Evolutionary conservation across 2,888 invertebrate species (phyloP).

Genomic region (Allacma fusca): DNA sequence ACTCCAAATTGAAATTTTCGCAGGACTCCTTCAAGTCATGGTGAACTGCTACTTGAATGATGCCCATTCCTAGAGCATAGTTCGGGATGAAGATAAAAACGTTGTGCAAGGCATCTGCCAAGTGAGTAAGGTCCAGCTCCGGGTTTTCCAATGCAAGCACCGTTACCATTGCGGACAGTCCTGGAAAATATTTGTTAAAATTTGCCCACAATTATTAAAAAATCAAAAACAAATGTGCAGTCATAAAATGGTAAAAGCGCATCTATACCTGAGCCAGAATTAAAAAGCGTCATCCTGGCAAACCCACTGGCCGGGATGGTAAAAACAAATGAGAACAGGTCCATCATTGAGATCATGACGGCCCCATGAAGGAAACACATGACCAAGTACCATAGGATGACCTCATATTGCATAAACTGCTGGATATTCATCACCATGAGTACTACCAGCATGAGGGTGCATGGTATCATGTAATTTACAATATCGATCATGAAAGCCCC

Average conservation of each 20-base stretch:
- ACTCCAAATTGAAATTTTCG: slow-evolving; percentile 49
- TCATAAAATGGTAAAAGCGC: no score
- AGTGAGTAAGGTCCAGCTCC: slow-evolving; percentile 69
- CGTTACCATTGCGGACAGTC: slow-evolving; percentile 76
- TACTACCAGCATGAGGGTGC: slow-evolving; percentile 69
- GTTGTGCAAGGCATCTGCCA: slow-evolving; percentile 72
- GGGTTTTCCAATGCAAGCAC: slow-evolving; percentile 74
- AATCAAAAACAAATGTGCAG: no score
- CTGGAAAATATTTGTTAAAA: no score
- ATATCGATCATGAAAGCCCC: slow-evolving; percentile 75
- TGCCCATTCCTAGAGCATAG: slow-evolving; percentile 68
- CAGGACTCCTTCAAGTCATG: slow-evolving; percentile 54
- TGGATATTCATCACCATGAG: slow-evolving; percentile 68
- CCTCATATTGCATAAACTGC: slow-evolving; percentile 42
- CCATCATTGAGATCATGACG: slow-evolving; percentile 77
- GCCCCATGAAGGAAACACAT: slow-evolving; percentile 74
- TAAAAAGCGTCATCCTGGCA: slow-evolving; percentile 75
- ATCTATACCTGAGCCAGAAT: slow-evolving; percentile 76
- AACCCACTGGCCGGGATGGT: slow-evolving; percentile 78
- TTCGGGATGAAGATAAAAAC: slow-evolving; percentile 77
- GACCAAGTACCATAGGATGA: slow-evolving; percentile 62
- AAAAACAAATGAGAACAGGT: slow-evolving; percentile 71
- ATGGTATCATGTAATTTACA: slow-evolving; percentile 71
- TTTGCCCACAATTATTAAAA: no score
- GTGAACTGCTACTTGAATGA: slow-evolving; percentile 55